These are phyloP conservation scores for Rhadinocentrus ornatus DNA, from an alignment of 2,797 vertebrate genomes.

Conservation along the genomic window DNA sequence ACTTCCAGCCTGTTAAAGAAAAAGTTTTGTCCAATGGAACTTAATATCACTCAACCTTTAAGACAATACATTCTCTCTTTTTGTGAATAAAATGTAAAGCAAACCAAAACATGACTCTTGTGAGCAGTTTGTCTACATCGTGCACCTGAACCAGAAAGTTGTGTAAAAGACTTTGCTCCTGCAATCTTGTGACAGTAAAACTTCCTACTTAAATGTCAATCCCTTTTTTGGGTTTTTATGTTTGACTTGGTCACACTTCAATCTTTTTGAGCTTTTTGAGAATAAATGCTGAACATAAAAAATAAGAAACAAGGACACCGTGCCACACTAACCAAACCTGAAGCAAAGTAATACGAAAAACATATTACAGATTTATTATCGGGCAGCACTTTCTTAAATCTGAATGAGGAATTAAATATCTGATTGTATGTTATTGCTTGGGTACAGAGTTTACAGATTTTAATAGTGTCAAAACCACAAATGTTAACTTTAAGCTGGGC, in stretches of 20 bases:
- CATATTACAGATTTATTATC: neutral
- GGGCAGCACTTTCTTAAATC: neutral
- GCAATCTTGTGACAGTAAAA: neutral
- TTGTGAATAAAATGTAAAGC: neutral
- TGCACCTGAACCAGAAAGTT: constrained; percentile 10
- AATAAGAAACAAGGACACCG: neutral
- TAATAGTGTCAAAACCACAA: neutral
- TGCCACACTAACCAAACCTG: neutral
- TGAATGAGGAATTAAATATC: constrained; percentile 12
- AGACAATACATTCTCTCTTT: neutral
- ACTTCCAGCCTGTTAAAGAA: neutral
- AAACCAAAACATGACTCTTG: neutral
- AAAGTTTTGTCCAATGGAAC: neutral
- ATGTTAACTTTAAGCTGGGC: neutral
- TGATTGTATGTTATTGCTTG: neutral
- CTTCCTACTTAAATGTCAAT: constrained; percentile 40
- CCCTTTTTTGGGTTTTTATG: constrained; percentile 49
- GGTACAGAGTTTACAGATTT: neutral
- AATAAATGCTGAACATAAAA: neutral
- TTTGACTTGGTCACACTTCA: constrained; percentile 51
- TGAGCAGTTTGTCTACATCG: neutral
- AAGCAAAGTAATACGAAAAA: neutral
- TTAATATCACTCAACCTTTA: neutral
- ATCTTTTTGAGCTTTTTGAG: neutral
- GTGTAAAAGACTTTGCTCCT: neutral